Conservation (phyloP, 2,888 invertebrate genomes). For the Callinectes sapidus region DNA sequence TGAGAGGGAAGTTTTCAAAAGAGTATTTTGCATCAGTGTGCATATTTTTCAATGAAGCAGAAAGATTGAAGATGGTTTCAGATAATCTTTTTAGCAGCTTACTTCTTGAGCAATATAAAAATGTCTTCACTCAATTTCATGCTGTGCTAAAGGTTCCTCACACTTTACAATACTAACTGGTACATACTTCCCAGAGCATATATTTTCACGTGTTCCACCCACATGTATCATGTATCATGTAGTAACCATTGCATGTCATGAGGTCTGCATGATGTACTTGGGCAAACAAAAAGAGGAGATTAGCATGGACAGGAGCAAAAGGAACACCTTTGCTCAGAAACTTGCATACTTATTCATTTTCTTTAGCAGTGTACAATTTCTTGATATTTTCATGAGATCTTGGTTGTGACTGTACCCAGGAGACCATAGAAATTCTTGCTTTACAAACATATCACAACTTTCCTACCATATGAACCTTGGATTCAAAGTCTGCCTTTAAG, state of each 20-base stretch:
- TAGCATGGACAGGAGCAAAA: not conserved
- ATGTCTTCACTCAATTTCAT: not conserved
- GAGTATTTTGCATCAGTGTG: not conserved
- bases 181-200: not conserved
- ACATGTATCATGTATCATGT: not conserved
- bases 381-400: not conserved
- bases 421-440: not conserved
- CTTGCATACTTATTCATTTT: not conserved
- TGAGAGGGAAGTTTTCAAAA: not conserved
- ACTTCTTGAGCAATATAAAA: not conserved
- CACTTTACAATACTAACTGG: not conserved
- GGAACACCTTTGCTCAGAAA: not conserved
- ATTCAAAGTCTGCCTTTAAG: not conserved
- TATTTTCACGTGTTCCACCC: not conserved
- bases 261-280: conserved; percentile 18
- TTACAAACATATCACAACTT: not conserved
- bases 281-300: not conserved
- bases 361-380: not conserved
- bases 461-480: not conserved
- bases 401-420: not conserved
- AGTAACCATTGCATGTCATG: conserved; percentile 5
- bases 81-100: not conserved
- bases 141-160: not conserved
- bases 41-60: not conserved
- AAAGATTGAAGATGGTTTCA: not conserved